Evolutionary conservation across 2,797 vertebrate species (phyloP).

Genomic region (Mormyrops attenuatus): DNA sequence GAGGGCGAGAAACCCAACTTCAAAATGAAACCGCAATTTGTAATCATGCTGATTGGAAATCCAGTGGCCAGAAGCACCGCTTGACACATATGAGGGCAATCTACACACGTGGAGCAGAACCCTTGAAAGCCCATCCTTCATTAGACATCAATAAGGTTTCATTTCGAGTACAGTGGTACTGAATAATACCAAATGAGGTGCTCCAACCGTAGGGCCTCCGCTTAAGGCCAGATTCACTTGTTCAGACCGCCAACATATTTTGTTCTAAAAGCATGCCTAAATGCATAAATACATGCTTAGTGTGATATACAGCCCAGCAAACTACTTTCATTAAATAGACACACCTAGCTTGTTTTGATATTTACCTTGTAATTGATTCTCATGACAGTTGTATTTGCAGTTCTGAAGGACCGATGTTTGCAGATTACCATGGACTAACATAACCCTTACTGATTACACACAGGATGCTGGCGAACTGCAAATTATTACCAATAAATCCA

Average conservation of each 20-base stretch:
- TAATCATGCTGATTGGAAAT: constrained; percentile 9
- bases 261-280: background rate
- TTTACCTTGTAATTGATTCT: background rate
- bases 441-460: background rate
- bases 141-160: background rate
- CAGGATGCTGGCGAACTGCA: background rate
- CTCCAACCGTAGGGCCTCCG: background rate
- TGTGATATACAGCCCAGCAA: background rate
- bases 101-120: background rate
- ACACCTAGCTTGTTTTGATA: background rate
- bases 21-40: constrained; percentile 1
- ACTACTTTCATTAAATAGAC: background rate
- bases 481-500: background rate
- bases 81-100: background rate
- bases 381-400: background rate
- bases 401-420: background rate
- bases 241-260: background rate
- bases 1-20: constrained; percentile 1
- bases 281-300: background rate
- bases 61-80: background rate
- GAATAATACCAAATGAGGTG: background rate
- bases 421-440: background rate
- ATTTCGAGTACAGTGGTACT: background rate
- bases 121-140: background rate
- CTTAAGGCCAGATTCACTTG: background rate